Evolutionary conservation across 2,888 invertebrate genomes (phyloP).

Genomic region (Ophraella communa): DNA sequence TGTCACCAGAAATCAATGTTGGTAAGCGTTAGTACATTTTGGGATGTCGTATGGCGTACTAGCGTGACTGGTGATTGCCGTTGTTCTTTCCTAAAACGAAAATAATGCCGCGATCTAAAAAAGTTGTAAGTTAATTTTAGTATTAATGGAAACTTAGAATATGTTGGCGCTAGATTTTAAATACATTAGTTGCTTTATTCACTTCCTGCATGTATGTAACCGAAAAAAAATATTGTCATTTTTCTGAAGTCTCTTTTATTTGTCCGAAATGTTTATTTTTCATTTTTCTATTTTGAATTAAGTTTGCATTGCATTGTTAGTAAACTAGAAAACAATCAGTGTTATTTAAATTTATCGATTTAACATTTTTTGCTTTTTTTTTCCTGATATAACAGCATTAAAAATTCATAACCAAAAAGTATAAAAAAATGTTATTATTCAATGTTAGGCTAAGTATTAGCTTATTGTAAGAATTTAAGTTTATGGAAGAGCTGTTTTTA

Average conservation of each 20-base stretch:
- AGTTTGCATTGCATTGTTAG: conserved; percentile 37
- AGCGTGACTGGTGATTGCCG: conserved; percentile 47
- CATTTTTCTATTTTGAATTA: conserved; percentile 42
- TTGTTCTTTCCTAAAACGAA: conserved; percentile 41
- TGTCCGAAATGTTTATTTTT: conserved; percentile 52
- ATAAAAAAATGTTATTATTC: conserved; percentile 47
- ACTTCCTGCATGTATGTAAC: conserved; percentile 49
- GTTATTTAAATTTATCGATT: conserved; percentile 30
- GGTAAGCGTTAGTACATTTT: conserved; percentile 55
- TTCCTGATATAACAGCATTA: conserved; percentile 49
- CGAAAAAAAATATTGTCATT: conserved; percentile 56
- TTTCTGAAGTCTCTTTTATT: conserved; percentile 50
- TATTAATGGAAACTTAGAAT: conserved; percentile 40
- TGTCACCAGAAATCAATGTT: conserved; percentile 61
- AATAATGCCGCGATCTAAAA: conserved; percentile 59
- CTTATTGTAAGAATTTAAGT: conserved; percentile 30
- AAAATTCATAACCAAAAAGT: conserved; percentile 62
- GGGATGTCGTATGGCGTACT: conserved; percentile 56
- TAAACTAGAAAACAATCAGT: conserved; percentile 15
- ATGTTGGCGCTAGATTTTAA: conserved; percentile 34
- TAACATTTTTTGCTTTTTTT: conserved; percentile 42
- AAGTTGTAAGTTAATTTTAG: conserved; percentile 55
- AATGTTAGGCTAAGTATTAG: conserved; percentile 29
- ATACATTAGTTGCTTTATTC: conserved; percentile 40
- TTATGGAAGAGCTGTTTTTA: conserved; percentile 15